Base-by-base conservation (phyloP, 2,113 vertebrate species). In the Parus major region DNA sequence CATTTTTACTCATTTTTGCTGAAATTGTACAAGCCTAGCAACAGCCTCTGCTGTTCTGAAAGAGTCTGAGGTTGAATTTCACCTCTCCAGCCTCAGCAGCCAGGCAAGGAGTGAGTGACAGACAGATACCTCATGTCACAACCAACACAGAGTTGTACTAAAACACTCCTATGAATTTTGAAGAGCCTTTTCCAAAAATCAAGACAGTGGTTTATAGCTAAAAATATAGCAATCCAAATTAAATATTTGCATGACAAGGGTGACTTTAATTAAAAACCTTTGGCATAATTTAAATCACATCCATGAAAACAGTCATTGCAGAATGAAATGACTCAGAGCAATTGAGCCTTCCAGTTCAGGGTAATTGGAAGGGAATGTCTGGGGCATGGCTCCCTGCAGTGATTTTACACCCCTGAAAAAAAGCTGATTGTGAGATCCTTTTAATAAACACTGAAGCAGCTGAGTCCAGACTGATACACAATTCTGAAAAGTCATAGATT, bases 261-360 rank as follows among this genome's bases (percentile, higher is more conserved):
- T 84, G 87, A 78, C 81, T 96, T 94, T 88, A 96, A 96, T 96
- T 94, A 94, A 95, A 96, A 96, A 84, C 56, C 49, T 95, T 85
- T 82, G 93, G 53, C 90, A 75, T 85, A 55, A 95, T 88, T 94
- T 82, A 86, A 94, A 90, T 82, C 75, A n/a, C 63, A 91, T 77
- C 61, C 82, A 79, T 70, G 91, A 96, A 92, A 92, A 91, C 24
- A 95, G 86, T 77, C 61, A 82, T 36, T 94, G 86, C 95, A 88
- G 88, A 91, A 86, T 66, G 57, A 57, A 60, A 87, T 80, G 57
- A 93, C 90, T 93, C 86, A 88, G 25, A 91, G 63, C 84, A 92
- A 70, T 80, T 80, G 88, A 82, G 50, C 52, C 75, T 82, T 44
- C 20, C 8, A 86, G 63, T 56, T 78, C 76, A 77, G 61, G 23